Conservation (phyloP, 2,113 vertebrate genomes). For the Dendrocopos noguchii region DNA sequence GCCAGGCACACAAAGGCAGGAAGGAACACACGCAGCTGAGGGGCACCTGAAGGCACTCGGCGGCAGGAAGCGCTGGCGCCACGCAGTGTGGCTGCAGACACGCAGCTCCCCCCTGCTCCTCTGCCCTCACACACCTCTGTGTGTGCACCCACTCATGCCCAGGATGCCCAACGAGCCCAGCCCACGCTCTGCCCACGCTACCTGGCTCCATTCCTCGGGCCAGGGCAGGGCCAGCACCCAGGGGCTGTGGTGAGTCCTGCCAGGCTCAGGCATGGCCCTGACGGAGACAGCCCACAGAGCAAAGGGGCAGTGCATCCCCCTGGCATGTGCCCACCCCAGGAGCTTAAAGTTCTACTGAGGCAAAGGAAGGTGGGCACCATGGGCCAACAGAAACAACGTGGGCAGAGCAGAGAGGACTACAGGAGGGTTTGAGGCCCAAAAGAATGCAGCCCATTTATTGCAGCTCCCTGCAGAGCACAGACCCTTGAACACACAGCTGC, state of each 20-base stretch:
- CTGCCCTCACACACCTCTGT: background rate
- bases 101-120: rapidly evolving
- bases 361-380: background rate
- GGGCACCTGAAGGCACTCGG: background rate
- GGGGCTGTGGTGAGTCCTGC: background rate
- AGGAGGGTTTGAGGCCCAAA: background rate
- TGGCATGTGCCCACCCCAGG: rapidly evolving
- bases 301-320: background rate
- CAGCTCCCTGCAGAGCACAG: background rate
- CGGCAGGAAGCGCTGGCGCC: background rate
- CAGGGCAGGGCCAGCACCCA: rapidly evolving
- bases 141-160: rapidly evolving
- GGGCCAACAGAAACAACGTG: rapidly evolving
- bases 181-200: rapidly evolving
- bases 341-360: background rate
- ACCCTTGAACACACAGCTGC: background rate
- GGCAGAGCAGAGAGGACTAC: background rate
- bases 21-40: background rate
- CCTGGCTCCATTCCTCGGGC: background rate
- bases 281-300: background rate
- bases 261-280: rapidly evolving
- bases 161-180: background rate
- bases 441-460: background rate
- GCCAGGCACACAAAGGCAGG: background rate
- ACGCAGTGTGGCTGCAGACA: rapidly evolving